Evolutionary conservation across 2,797 vertebrate species (phyloP), one percentile per base, ranked within the genome.

Genomic region (Lindbergichthys nudifrons): DNA sequence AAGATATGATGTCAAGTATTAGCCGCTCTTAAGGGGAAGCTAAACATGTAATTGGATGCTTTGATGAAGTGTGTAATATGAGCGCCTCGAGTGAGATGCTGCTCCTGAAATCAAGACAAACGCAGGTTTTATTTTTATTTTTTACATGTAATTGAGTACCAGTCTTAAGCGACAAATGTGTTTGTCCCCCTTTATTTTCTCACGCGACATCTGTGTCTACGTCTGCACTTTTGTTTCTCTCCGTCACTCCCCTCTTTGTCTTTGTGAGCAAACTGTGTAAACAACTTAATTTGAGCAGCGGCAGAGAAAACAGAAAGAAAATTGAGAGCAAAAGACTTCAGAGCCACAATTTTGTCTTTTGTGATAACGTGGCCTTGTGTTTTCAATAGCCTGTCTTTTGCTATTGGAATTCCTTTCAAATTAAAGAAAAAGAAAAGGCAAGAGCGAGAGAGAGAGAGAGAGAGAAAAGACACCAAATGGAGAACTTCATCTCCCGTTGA

Each of bases 201-300:
- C 36, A 16, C 14, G 4, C 64, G 70, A 81, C 77, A 75, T 72
- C 59, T 82, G 83, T 64, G 57, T 68, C 60, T 6, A 19, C 18
- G 16, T 75, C 66, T 76, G 10, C 64, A 89, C 83, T 70, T 91
- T 91, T 86, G 79, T 90, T 72, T 82, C 73, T 58, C 59, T 75
- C 77, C 79, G 79, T 89, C 81, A 82, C 68, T 84, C 73, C 54
- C 52, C 56, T 68, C 80, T 90, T 88, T 90, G 84, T 90, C 84
- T 92, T 86, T 89, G 76, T 70, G 85, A 85, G 80, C 82, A 89
- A 89, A 88, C 86, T 86, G 84, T 79, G 88, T 90, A 92, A 93
- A 92, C 89, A 92, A 91, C 88, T 90, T 92, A 86, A 91, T 92
- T 92, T 89, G 85, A 90, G 73, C 73, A 73, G 73, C 80, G 19